Evolutionary conservation across 2,888 invertebrate genomes (phyloP), one percentile per base, ranked within the genome.

Genomic region (Euplagia quadripunctaria): DNA sequence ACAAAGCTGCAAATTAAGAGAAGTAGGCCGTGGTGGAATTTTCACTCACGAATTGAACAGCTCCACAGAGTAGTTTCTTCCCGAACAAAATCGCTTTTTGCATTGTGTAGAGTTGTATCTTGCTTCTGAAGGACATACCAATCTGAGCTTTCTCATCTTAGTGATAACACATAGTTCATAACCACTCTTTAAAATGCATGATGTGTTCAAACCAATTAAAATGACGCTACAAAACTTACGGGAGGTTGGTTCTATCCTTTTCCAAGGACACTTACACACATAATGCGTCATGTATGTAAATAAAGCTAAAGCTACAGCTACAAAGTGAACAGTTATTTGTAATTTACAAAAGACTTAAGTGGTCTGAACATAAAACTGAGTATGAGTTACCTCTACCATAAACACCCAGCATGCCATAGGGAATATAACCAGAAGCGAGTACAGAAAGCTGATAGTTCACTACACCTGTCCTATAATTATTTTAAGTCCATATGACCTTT

Each of bases 371-470:
- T 61, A 61, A 61, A 61, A 61, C 5, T 31, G n/a, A 31, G 31
- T 58, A 76, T 61, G 61, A 61, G 61, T 20, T 31, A 46, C 43
- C 31, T 61, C 61, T 61, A 61, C 31, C 14, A 12, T 61, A 61
- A 61, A 61, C 61, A 31, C 20, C 20, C 31, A 31, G 31, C 31
- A 31, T 31, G 2, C 31, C 31, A 31, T 31, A 31, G 12, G 61
- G 61, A 46, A 61, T 61, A 12, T 5, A 31, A 20, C 31, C 12
- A 31, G 31, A 61, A 61, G 12, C 14, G n/a, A 12, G 31, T 31
- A 31, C 31, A 58, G 5, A 20, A 20, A 58, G 58, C 20, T 4
- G 11, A 20, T 12, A 58, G n/a, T 8, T 55, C n/a, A 55, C n/a
- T n/a, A 55, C 5, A 51, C 55, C 20, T 20, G 20, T 20, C 20